phyloP scores from a whole-genome alignment of 2,888 invertebrate species.

The Gortyna flavago region DNA sequence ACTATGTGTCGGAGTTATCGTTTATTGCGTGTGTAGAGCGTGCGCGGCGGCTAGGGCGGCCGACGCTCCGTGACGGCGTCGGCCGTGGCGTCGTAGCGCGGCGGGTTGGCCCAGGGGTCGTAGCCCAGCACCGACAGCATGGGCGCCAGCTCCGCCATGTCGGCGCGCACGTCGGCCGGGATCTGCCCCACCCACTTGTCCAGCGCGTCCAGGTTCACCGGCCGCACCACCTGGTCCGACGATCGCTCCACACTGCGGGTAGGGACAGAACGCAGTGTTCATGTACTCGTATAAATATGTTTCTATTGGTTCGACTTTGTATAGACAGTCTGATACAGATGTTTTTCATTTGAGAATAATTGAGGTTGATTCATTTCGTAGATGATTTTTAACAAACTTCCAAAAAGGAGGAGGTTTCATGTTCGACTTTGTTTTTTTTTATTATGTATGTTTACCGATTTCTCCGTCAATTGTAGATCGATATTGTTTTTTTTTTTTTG shows the following conservation, averaged over 20 bases:
- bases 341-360: no score
- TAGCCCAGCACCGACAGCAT: conserved; percentile 98
- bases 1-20: conserved; percentile 30
- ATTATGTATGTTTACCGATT: no score
- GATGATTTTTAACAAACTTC: no score
- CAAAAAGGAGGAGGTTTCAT: no score
- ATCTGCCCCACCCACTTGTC: conserved; percentile 97
- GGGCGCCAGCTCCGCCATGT: conserved; percentile 98
- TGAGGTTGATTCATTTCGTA: background rate
- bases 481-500: no score
- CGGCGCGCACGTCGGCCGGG: conserved; percentile 96
- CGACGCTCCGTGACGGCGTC: conserved; percentile 64
- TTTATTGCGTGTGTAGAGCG: conserved; percentile 43
- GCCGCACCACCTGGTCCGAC: conserved; percentile 99
- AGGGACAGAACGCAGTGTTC: no score
- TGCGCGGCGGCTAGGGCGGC: conserved; percentile 52
- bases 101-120: conserved; percentile 99
- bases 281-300: no score
- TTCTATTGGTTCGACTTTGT: no score
- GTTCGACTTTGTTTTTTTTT: no score
- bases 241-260: conserved; percentile 97
- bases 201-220: conserved; percentile 98
- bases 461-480: no score
- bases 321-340: no score
- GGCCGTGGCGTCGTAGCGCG: conserved; percentile 95